phyloP scores from a whole-genome alignment of 2,797 vertebrate species.

The Microhierax caerulescens region DNA sequence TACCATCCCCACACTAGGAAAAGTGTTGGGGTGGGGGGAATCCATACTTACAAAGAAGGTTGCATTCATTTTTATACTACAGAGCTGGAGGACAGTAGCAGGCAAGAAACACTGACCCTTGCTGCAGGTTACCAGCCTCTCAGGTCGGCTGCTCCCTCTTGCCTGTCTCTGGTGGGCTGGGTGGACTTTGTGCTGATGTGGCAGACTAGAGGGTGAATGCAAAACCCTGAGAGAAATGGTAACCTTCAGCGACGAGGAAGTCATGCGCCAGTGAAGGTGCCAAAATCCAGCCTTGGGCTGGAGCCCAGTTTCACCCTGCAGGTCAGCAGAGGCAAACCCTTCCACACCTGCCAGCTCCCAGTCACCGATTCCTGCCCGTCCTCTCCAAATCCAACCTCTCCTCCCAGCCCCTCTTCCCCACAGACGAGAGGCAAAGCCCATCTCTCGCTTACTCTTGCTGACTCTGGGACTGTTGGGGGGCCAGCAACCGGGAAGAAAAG shows the following conservation, averaged over 20 bases:
- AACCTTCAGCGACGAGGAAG: not conserved
- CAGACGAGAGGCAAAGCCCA: not conserved
- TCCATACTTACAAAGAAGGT: not conserved
- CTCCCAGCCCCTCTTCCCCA: not conserved
- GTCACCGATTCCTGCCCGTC: not conserved
- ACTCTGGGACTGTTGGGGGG: not conserved
- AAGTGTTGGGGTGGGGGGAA: not conserved
- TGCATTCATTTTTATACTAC: not conserved
- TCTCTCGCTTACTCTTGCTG: not conserved
- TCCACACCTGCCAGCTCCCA: not conserved
- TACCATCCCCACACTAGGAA: not conserved
- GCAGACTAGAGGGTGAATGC: not conserved
- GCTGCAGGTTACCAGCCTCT: not conserved
- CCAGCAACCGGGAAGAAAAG: not conserved
- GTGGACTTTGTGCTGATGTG: not conserved
- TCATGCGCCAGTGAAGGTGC: not conserved
- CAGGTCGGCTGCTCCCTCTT: fast-evolving
- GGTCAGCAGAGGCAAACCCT: not conserved
- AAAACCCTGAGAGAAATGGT: not conserved
- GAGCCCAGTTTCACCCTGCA: not conserved
- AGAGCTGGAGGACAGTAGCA: not conserved
- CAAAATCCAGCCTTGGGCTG: not conserved
- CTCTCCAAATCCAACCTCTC: not conserved
- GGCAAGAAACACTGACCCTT: not conserved
- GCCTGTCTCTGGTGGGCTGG: fast-evolving